phyloP scores from a whole-genome alignment of 2,113 vertebrate species.

The Tetrao urogallus region DNA sequence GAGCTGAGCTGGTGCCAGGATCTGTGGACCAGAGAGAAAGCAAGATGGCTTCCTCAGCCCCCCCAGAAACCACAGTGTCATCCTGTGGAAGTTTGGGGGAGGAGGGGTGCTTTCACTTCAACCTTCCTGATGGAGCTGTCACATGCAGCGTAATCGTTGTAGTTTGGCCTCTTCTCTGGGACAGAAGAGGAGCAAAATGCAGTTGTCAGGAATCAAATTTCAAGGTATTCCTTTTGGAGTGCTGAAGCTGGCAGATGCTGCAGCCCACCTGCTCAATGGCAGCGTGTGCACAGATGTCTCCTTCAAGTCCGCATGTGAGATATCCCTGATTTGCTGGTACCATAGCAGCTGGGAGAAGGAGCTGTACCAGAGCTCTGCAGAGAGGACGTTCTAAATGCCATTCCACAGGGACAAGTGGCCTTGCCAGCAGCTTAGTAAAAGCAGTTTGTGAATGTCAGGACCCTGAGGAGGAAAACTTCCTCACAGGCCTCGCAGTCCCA shows the following conservation, averaged over 20 bases:
- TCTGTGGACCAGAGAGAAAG: background rate
- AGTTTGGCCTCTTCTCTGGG: background rate
- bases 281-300: background rate
- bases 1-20: background rate
- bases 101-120: background rate
- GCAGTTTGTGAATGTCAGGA: background rate
- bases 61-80: background rate
- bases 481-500: background rate
- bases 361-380: background rate
- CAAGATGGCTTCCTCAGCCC: background rate
- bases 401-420: background rate
- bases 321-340: background rate
- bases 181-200: background rate
- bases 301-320: background rate
- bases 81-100: background rate
- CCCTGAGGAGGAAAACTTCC: background rate
- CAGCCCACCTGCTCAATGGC: background rate
- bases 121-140: background rate
- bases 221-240: background rate
- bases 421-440: background rate
- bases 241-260: background rate
- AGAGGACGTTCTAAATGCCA: background rate
- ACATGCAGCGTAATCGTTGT: rapidly evolving
- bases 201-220: background rate
- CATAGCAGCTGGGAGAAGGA: background rate